Percentiles rank a stretch among this genome's conserved stretches.
These are phyloP conservation scores for Datnioides undecimradiatus DNA, from an alignment of 2,113 vertebrate species.

Conservation along the genomic window DNA sequence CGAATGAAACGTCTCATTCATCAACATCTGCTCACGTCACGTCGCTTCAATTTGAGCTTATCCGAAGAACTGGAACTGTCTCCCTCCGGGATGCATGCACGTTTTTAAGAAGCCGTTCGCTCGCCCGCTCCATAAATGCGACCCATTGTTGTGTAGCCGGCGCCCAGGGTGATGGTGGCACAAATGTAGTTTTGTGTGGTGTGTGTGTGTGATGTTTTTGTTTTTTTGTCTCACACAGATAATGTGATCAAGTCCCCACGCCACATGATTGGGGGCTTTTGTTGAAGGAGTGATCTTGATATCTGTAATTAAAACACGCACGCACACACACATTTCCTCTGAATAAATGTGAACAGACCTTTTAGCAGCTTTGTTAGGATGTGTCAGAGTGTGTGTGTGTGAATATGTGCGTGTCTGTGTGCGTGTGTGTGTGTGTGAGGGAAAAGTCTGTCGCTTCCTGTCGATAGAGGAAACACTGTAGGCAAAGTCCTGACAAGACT, in stretches of 20 bases:
- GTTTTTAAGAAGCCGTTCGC: constrained; percentile 7
- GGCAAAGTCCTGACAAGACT: constrained; percentile 42
- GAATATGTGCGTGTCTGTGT: constrained; percentile 1
- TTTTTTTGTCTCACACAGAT: background rate
- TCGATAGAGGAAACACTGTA: constrained; percentile 41
- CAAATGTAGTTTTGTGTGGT: constrained; percentile 36
- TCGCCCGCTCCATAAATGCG: constrained; percentile 27
- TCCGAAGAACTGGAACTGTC: background rate
- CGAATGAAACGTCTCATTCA: constrained; percentile 44
- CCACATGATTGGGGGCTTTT: constrained; percentile 8
- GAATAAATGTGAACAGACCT: constrained; percentile 1
- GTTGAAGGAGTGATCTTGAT: background rate
- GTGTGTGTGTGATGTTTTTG: background rate
- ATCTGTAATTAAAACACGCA: constrained; percentile 28
- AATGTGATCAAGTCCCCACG: constrained; percentile 34
- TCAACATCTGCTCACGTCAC: constrained; percentile 30
- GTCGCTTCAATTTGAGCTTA: constrained; percentile 9
- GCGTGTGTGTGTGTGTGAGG: background rate
- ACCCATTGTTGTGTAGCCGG: constrained; percentile 19
- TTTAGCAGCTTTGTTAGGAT: background rate
- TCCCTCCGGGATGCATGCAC: constrained; percentile 4
- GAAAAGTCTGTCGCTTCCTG: constrained; percentile 22
- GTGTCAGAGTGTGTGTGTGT: background rate
- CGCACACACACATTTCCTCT: background rate
- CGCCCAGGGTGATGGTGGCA: constrained; percentile 23